Percentiles rank a stretch among this genome's conserved stretches.
Evolutionary conservation across 1,140 invertebrate species (phyloP).

Genomic region (Hycleus cichorii): DNA sequence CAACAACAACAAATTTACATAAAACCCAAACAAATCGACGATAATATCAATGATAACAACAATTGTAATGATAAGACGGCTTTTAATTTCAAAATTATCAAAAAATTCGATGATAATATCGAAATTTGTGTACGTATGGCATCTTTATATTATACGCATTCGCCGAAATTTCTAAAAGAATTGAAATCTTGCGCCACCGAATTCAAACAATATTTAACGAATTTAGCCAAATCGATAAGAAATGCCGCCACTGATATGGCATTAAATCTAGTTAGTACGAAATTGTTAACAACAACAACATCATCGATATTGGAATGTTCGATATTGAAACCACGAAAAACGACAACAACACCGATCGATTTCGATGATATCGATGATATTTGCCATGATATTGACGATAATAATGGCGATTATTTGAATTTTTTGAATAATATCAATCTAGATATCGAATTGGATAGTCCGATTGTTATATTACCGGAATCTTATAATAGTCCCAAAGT

Average conservation of each 20-base stretch:
- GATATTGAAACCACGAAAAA: constrained; percentile 27
- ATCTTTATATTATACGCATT: constrained; percentile 90
- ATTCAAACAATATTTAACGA: constrained; percentile 60
- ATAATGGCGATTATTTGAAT: constrained; percentile 17
- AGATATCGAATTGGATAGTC: constrained; percentile 78
- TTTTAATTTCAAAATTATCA: constrained; percentile 58
- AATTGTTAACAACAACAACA: constrained; percentile 41
- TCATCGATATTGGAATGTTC: constrained; percentile 46
- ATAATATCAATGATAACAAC: not conserved
- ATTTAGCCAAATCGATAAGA: constrained; percentile 74
- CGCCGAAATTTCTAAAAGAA: constrained; percentile 77
- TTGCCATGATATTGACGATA: constrained; percentile 36
- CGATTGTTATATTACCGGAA: constrained; percentile 77
- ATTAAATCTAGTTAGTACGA: constrained; percentile 75
- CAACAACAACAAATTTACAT: constrained; percentile 46
- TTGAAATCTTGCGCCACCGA: constrained; percentile 72
- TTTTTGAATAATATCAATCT: constrained; percentile 45
- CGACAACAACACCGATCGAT: constrained; percentile 8
- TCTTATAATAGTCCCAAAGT: constrained; percentile 72
- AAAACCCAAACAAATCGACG: constrained; percentile 12
- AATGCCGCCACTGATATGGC: constrained; percentile 91
- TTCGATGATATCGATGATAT: constrained; percentile 32
- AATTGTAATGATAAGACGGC: constrained; percentile 47
- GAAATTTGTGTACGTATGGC: constrained; percentile 66
- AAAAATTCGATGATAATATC: constrained; percentile 40